Percentiles rank a stretch among this genome's conserved stretches.
These are phyloP conservation scores for Trypoxylon attenuatum DNA, from an alignment of 2,888 invertebrate species.

Conservation along the genomic window DNA sequence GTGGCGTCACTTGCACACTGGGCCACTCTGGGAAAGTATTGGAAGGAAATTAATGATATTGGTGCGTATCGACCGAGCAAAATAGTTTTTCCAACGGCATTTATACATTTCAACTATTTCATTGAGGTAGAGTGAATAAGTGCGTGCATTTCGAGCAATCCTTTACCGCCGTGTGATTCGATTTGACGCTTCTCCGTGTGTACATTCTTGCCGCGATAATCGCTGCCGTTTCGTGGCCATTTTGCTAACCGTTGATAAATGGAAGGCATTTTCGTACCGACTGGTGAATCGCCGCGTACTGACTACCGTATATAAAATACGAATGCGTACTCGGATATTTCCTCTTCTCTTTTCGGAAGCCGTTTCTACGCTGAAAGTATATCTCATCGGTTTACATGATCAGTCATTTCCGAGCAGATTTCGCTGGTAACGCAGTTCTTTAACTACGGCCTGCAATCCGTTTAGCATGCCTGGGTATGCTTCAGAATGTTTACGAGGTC, in stretches of 20 bases:
- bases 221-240: constrained; percentile 66
- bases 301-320: constrained; percentile 41
- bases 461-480: too few relatives aligned
- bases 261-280: constrained; percentile 72
- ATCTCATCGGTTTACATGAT: too few relatives aligned
- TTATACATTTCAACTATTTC: constrained; percentile 27
- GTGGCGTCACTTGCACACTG: constrained; percentile 59
- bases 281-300: constrained; percentile 62
- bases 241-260: constrained; percentile 75
- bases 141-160: background rate
- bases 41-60: constrained; percentile 41
- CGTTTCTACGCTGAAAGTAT: constrained; percentile 10
- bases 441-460: too few relatives aligned
- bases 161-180: background rate
- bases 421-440: too few relatives aligned
- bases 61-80: constrained; percentile 69
- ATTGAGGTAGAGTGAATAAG: constrained; percentile 31
- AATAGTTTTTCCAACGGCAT: constrained; percentile 43
- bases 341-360: constrained; percentile 8
- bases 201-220: constrained; percentile 31
- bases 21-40: constrained; percentile 49
- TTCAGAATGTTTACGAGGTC: too few relatives aligned
- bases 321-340: constrained; percentile 15
- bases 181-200: constrained; percentile 10
- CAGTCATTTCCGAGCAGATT: too few relatives aligned